Conservation (phyloP, 2,113 vertebrate species). For the Crypturellus undulatus region DNA sequence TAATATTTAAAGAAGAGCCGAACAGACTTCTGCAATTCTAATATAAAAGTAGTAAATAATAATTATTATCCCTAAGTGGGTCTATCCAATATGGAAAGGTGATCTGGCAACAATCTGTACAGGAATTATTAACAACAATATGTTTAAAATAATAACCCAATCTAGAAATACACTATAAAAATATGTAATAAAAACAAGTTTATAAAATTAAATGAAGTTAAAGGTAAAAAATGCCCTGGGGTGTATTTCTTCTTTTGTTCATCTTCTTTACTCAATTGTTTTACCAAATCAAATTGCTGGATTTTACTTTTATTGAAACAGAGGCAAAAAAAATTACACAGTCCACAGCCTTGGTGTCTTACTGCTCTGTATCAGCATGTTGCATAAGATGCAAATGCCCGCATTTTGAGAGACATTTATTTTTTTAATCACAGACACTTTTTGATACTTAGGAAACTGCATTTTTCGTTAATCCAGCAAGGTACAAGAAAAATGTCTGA, state of each 20-base stretch:
- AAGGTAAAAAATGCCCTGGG: background rate
- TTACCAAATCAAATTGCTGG: background rate
- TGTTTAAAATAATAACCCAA: background rate
- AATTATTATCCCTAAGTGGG: background rate
- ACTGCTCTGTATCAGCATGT: background rate
- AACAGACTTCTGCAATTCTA: background rate
- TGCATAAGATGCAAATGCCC: background rate
- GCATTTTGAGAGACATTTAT: background rate
- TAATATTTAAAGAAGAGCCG: conserved; percentile 45
- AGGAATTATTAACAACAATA: background rate
- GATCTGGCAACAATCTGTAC: background rate
- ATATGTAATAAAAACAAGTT: background rate
- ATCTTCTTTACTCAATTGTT: background rate
- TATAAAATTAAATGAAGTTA: background rate
- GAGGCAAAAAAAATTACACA: background rate
- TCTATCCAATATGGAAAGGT: background rate
- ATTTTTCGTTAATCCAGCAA: background rate
- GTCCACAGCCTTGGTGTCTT: background rate
- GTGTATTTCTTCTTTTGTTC: background rate
- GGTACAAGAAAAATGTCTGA: background rate
- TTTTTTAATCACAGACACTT: background rate
- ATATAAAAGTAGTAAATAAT: conserved; percentile 36
- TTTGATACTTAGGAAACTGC: background rate
- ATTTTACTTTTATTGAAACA: background rate
- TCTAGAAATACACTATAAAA: background rate